Evolutionary conservation across 2,797 vertebrate genomes (phyloP).

Genomic region (Diplodus puntazzo): DNA sequence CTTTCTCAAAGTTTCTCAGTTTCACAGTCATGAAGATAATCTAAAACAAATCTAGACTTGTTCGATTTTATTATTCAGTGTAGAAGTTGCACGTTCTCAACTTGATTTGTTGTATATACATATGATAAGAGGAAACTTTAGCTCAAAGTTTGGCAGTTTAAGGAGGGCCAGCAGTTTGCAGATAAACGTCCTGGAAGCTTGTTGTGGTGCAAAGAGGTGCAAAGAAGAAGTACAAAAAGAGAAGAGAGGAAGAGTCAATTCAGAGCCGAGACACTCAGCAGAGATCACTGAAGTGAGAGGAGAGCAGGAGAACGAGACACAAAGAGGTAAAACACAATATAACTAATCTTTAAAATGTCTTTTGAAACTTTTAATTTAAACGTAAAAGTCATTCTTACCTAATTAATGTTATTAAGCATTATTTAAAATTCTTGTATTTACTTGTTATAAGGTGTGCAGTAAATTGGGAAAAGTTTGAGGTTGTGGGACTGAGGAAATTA

Average conservation of each 20-base stretch:
- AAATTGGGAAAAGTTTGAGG: not conserved
- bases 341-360: not conserved
- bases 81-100: not conserved
- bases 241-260: conserved; percentile 22
- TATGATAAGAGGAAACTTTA: not conserved
- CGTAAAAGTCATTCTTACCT: not conserved
- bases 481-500: not conserved
- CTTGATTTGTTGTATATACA: not conserved
- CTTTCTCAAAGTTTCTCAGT: conserved; percentile 3
- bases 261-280: not conserved
- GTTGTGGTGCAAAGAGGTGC: accelerated
- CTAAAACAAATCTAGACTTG: not conserved
- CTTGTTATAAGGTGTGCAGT: not conserved
- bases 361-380: not conserved
- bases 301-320: not conserved
- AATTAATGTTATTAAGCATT: not conserved
- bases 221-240: conserved; percentile 22
- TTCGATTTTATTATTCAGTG: not conserved
- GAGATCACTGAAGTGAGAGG: conserved; percentile 3
- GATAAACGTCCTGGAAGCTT: conserved; percentile 40
- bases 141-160: not conserved
- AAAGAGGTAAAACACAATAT: conserved; percentile 26
- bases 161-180: not conserved
- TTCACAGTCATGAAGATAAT: not conserved
- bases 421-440: not conserved